Base-by-base conservation (phyloP, 2,888 invertebrate species). In the Scelioninae gen. 2 region DNA sequence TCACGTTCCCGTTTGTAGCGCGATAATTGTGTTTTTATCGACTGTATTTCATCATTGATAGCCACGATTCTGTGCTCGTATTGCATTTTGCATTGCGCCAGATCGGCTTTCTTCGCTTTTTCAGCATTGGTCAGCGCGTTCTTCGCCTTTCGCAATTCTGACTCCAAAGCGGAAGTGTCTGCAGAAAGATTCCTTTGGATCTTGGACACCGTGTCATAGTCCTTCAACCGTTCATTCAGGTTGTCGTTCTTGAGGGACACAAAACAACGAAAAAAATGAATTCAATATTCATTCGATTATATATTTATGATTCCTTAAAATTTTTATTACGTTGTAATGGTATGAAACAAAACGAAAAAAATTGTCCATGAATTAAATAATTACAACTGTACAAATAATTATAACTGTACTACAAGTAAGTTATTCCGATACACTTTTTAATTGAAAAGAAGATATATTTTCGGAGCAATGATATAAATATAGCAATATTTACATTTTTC, bases 241-340 rank as follows among this genome's bases (percentile, higher is more conserved):
- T 95, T 96, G 78, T 96, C 96, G 82, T 93, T 91, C 90, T 92
- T n/a, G n/a, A n/a, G n/a, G n/a, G n/a, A n/a, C n/a, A n/a, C n/a
- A n/a, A n/a, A n/a, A n/a, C n/a, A n/a, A n/a, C n/a, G n/a, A n/a
- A n/a, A n/a, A n/a, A n/a, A n/a, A n/a, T n/a, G n/a, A n/a, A n/a
- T n/a, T n/a, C n/a, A n/a, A n/a, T n/a, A n/a, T n/a, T n/a, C n/a
- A n/a, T n/a, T n/a, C n/a, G n/a, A n/a, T n/a, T n/a, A n/a, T n/a
- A n/a, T n/a, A n/a, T n/a, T n/a, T n/a, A n/a, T n/a, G n/a, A n/a
- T n/a, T n/a, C n/a, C n/a, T n/a, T n/a, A n/a, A n/a, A n/a, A n/a
- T n/a, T n/a, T n/a, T n/a, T n/a, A n/a, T n/a, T n/a, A n/a, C n/a
- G n/a, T n/a, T n/a, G n/a, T n/a, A n/a, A n/a, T n/a, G n/a, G n/a